phyloP scores from a whole-genome alignment of 2,113 vertebrate genomes.

The Isichthys henryi region DNA sequence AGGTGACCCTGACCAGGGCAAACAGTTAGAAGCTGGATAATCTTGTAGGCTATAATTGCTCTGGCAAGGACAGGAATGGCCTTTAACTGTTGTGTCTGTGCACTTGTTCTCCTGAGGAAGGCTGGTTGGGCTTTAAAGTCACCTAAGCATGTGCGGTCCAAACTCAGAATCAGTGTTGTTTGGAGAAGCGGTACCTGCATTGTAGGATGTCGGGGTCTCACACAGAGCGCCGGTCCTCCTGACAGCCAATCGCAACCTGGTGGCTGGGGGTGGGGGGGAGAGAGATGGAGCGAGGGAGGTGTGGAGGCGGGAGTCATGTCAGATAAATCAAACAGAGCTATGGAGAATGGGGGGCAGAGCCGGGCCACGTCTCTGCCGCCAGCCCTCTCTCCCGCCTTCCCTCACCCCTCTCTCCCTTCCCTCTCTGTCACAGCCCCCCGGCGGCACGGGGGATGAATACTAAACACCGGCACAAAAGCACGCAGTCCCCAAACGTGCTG shows the following conservation, averaged over 20 bases:
- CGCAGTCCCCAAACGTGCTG: slow-evolving; percentile 26
- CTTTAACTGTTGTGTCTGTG: not conserved
- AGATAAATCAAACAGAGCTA: not conserved
- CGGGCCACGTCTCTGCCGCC: not conserved
- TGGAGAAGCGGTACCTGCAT: not conserved
- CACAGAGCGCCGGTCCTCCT: not conserved
- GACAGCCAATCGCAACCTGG: not conserved
- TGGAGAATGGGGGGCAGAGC: not conserved
- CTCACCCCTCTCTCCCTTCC: slow-evolving; percentile 18
- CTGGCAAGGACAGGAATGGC: not conserved
- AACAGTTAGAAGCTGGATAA: no score
- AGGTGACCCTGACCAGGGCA: no score
- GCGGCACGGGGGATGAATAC: slow-evolving; percentile 38
- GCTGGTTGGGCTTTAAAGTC: not conserved
- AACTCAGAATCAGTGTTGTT: not conserved
- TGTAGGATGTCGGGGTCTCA: not conserved
- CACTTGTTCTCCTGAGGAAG: not conserved
- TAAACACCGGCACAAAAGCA: slow-evolving; percentile 26
- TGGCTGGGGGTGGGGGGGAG: no score
- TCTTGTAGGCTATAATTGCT: not conserved
- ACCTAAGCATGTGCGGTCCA: not conserved
- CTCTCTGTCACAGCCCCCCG: slow-evolving; percentile 29
- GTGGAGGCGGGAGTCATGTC: not conserved
- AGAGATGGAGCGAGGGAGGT: not conserved
- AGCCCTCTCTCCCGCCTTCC: not conserved